Percentiles rank a stretch among this genome's conserved stretches.
These are phyloP conservation scores for Cottoperca gobio DNA, from an alignment of 2,797 vertebrate genomes.

Conservation along the genomic window DNA sequence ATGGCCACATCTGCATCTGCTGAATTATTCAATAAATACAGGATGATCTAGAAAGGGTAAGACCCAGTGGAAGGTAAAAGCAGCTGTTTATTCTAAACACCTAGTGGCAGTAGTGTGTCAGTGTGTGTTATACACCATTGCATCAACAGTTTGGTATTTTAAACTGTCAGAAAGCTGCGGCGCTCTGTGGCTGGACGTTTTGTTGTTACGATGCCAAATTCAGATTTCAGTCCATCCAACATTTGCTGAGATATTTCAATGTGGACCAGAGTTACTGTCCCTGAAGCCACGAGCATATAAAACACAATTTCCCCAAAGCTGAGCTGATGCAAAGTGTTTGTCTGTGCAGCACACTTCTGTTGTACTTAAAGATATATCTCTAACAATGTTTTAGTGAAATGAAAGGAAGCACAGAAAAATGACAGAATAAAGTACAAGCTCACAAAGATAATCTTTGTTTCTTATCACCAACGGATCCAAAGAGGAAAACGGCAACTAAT, in stretches of 20 bases:
- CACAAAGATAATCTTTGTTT: background rate
- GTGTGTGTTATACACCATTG: too few relatives aligned
- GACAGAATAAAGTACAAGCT: background rate
- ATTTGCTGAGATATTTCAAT: background rate
- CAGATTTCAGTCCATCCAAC: background rate
- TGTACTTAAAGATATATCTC: background rate
- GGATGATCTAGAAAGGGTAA: too few relatives aligned
- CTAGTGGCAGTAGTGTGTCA: too few relatives aligned
- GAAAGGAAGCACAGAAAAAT: background rate
- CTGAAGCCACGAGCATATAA: background rate
- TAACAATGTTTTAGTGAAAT: background rate
- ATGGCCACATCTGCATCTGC: conserved; percentile 14
- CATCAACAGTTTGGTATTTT: too few relatives aligned
- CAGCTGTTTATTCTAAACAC: too few relatives aligned
- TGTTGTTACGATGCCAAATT: background rate
- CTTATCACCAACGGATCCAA: background rate
- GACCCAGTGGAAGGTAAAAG: too few relatives aligned
- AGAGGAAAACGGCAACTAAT: background rate
- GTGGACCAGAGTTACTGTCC: background rate
- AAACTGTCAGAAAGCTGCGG: too few relatives aligned
- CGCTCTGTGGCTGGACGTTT: too few relatives aligned
- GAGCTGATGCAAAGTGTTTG: background rate
- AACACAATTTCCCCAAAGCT: background rate
- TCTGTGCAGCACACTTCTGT: background rate
- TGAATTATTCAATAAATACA: too few relatives aligned